Conservation (phyloP, 1,140 invertebrate genomes). For the Hermetia illucens region DNA sequence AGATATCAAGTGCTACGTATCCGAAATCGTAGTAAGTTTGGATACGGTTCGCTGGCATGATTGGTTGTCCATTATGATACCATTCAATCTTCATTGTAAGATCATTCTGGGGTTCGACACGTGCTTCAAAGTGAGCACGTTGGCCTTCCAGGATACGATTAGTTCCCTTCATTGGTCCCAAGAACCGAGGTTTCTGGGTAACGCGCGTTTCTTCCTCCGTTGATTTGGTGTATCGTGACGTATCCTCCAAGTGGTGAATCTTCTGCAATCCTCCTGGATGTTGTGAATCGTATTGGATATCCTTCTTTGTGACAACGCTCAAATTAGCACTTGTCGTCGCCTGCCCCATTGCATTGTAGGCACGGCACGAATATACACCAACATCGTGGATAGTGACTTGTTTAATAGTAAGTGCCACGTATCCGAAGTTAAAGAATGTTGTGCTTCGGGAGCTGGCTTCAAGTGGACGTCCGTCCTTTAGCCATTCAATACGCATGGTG, state of each 20-base stretch:
- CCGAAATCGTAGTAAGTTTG: constrained; percentile 92
- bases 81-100: constrained; percentile 76
- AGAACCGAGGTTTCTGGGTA: constrained; percentile 67
- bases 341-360: constrained; percentile 76
- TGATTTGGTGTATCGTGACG: constrained; percentile 46
- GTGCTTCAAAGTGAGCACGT: constrained; percentile 89
- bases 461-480: constrained; percentile 80
- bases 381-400: constrained; percentile 80
- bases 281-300: constrained; percentile 73
- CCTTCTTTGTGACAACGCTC: constrained; percentile 70
- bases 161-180: constrained; percentile 75
- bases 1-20: constrained; percentile 86
- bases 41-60: constrained; percentile 70
- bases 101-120: constrained; percentile 86
- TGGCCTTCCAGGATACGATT: constrained; percentile 93
- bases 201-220: constrained; percentile 58
- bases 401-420: constrained; percentile 91
- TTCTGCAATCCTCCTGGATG: constrained; percentile 77
- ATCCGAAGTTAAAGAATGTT: constrained; percentile 92
- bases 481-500: constrained; percentile 85
- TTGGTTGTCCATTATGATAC: constrained; percentile 79
- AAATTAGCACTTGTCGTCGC: constrained; percentile 79
- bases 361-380: constrained; percentile 81
- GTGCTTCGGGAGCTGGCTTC: constrained; percentile 89
- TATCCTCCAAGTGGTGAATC: constrained; percentile 78